Conservation (phyloP, 2,888 invertebrate genomes). For the Glaucopsyche alexis region DNA sequence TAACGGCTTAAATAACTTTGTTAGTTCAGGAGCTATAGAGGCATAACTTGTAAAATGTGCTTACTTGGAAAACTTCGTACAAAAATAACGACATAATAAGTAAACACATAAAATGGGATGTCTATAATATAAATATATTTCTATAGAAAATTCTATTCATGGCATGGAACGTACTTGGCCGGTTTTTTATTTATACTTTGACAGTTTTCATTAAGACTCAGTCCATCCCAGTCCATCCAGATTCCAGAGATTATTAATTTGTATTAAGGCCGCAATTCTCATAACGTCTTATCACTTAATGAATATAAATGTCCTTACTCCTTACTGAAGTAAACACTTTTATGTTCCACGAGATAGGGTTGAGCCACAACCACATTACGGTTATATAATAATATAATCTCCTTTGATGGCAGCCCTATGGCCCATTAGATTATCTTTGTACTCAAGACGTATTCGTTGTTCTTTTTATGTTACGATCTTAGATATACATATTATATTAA, state of each 20-base stretch:
- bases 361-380: not conserved
- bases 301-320: constrained; percentile 22
- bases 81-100: no score
- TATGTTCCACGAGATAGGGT: constrained; percentile 9
- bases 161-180: no score
- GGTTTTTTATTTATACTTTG: not conserved
- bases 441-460: not conserved
- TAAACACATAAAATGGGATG: no score
- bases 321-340: constrained; percentile 20
- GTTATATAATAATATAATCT: not conserved
- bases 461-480: not conserved
- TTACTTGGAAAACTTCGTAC: no score
- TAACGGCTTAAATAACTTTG: no score
- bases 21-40: no score
- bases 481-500: no score
- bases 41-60: no score
- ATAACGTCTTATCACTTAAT: constrained; percentile 18
- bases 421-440: not conserved
- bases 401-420: not conserved
- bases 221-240: not conserved
- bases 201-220: not conserved
- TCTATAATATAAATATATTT: no score
- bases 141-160: no score
- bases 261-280: constrained; percentile 13
- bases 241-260: constrained; percentile 3